phyloP scores from a whole-genome alignment of 2,888 invertebrate species.

The Suillia variegata region DNA sequence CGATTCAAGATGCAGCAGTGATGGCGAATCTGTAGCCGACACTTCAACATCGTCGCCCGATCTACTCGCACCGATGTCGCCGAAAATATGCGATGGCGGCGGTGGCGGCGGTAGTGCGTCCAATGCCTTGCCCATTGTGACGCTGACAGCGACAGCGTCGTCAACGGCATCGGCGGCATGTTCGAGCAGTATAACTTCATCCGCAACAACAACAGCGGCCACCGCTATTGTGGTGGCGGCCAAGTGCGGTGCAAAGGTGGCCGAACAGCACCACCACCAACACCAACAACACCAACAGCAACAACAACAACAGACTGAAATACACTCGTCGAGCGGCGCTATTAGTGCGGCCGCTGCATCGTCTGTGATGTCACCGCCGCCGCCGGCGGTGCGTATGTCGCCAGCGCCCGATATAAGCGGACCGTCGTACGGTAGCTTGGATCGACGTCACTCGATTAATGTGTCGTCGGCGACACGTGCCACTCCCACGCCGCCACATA shows the following conservation, averaged over 20 bases:
- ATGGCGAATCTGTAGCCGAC: slow-evolving; percentile 94
- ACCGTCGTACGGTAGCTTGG: slow-evolving; percentile 17
- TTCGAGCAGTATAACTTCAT: slow-evolving; percentile 37
- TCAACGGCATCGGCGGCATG: slow-evolving; percentile 34
- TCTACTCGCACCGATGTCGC: slow-evolving; percentile 81
- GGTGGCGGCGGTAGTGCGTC: slow-evolving; percentile 36
- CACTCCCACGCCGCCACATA: slow-evolving; percentile 54
- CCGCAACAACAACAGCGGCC: slow-evolving; percentile 34
- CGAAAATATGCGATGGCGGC: slow-evolving; percentile 70
- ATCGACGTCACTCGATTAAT: slow-evolving; percentile 29
- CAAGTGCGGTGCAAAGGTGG: slow-evolving; percentile 10
- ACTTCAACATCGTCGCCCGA: slow-evolving; percentile 92
- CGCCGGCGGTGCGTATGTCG: slow-evolving; percentile 32
- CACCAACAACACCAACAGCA: slow-evolving; percentile 30
- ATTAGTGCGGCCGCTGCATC: slow-evolving; percentile 48
- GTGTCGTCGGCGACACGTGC: slow-evolving; percentile 36
- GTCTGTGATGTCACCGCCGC: slow-evolving; percentile 55
- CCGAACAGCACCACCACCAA: slow-evolving; percentile 29
- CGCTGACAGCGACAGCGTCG: slow-evolving; percentile 41
- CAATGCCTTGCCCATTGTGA: slow-evolving; percentile 37
- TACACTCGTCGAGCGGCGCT: slow-evolving; percentile 52
- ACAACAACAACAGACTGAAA: slow-evolving; percentile 48
- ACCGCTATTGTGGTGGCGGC: slow-evolving; percentile 21
- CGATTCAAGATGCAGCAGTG: slow-evolving; percentile 95
- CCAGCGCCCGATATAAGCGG: slow-evolving; percentile 33